Evolutionary conservation across 2,888 invertebrate species (phyloP).

Genomic region (Meloe dianella): DNA sequence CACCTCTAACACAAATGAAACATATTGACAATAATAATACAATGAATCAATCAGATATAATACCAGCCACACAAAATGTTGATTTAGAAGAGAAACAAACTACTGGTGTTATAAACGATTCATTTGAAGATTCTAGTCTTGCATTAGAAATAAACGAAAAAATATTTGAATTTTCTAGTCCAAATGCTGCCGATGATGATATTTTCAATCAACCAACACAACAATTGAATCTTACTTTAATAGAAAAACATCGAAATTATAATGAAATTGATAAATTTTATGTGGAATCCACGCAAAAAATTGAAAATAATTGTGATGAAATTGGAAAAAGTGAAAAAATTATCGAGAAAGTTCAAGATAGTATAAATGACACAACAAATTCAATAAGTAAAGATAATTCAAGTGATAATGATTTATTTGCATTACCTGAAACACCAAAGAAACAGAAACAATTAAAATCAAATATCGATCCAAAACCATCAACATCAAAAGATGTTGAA

Average conservation of each 20-base stretch:
- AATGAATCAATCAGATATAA: slow-evolving; percentile 40
- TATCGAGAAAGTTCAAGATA: slow-evolving; percentile 1
- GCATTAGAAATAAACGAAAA: neutral
- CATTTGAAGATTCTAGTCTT: slow-evolving; percentile 6
- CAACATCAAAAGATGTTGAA: slow-evolving; percentile 9
- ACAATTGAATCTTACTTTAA: slow-evolving; percentile 18
- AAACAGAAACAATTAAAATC: neutral
- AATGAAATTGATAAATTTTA: slow-evolving; percentile 23
- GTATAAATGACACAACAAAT: slow-evolving; percentile 19
- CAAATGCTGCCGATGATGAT: slow-evolving; percentile 19
- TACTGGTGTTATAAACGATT: neutral
- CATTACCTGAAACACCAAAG: slow-evolving; percentile 1
- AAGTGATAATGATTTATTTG: slow-evolving; percentile 15
- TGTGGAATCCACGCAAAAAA: slow-evolving; percentile 38
- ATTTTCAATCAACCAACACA: slow-evolving; percentile 33
- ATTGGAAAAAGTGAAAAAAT: neutral
- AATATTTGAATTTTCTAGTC: neutral
- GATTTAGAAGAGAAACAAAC: slow-evolving; percentile 10
- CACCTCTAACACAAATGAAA: slow-evolving; percentile 39
- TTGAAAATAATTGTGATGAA: slow-evolving; percentile 14
- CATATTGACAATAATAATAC: neutral
- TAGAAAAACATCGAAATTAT: neutral
- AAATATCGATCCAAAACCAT: neutral
- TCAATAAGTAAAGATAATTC: slow-evolving; percentile 16
- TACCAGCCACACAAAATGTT: slow-evolving; percentile 44